These are phyloP conservation scores for Charaxes varanes DNA, from an alignment of 1,140 invertebrate genomes.

Conservation along the genomic window DNA sequence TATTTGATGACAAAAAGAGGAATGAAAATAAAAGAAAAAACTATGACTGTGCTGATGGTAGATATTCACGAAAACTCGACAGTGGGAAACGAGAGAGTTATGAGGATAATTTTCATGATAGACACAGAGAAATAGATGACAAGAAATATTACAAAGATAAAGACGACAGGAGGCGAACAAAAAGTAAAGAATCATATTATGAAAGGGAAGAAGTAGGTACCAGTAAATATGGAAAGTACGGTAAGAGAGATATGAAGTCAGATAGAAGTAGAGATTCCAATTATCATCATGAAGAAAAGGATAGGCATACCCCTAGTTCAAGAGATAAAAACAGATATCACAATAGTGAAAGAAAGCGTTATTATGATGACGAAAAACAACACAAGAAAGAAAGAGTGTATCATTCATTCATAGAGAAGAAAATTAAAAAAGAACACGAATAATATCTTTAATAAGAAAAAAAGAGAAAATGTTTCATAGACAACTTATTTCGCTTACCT, in stretches of 20 bases:
- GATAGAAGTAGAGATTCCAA: no score
- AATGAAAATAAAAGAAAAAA: background rate
- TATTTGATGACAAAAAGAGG: background rate
- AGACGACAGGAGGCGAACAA: no score
- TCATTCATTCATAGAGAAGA: no score
- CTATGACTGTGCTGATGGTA: background rate
- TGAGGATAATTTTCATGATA: background rate
- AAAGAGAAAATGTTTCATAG: no score
- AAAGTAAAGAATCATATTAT: no score
- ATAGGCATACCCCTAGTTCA: background rate
- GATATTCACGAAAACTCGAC: background rate
- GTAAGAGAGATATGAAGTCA: background rate
- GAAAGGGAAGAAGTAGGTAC: no score
- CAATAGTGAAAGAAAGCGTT: background rate
- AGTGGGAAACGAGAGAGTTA: background rate
- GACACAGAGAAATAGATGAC: background rate
- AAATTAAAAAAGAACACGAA: no score
- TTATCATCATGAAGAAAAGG: slow-evolving; percentile 1
- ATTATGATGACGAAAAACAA: background rate
- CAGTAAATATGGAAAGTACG: no score
- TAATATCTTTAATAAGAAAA: no score
- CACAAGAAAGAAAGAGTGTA: no score
- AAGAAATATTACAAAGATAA: background rate
- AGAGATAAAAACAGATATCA: background rate
- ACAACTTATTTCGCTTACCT: no score